These are phyloP conservation scores for Teleiodes luculella DNA, from an alignment of 2,888 invertebrate genomes.

Conservation along the genomic window DNA sequence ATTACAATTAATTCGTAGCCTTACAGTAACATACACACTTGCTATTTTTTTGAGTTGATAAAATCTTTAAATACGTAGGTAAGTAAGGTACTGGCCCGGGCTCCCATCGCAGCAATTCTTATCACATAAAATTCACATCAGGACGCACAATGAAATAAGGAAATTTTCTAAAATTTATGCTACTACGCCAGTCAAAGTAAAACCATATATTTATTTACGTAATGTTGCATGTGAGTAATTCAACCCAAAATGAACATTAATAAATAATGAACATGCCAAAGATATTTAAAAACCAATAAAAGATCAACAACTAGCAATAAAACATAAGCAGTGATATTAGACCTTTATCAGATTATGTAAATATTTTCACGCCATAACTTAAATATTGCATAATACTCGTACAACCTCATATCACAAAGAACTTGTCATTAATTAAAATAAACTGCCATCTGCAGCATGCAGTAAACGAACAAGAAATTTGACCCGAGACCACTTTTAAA, in stretches of 20 bases:
- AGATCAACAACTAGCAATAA: conserved; percentile 21
- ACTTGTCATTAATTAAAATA: conserved; percentile 37
- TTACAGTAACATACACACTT: background rate
- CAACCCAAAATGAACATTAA: background rate
- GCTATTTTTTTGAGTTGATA: too few relatives aligned
- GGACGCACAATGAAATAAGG: too few relatives aligned
- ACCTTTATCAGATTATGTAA: conserved; percentile 38
- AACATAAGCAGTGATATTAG: conserved; percentile 19
- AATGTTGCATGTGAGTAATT: too few relatives aligned
- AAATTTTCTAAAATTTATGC: too few relatives aligned
- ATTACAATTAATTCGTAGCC: background rate
- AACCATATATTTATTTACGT: too few relatives aligned
- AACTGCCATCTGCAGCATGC: conserved; percentile 24
- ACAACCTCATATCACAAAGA: conserved; percentile 17
- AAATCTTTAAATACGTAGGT: too few relatives aligned
- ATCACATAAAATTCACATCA: too few relatives aligned
- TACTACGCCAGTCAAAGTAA: too few relatives aligned
- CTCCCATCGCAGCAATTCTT: too few relatives aligned
- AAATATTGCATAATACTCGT: conserved; percentile 30
- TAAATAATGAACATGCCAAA: conserved; percentile 8
- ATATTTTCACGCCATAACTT: conserved; percentile 35
- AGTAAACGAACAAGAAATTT: conserved; percentile 30
- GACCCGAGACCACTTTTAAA: conserved; percentile 34
- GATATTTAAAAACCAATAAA: conserved; percentile 28
- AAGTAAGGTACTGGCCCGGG: too few relatives aligned